These are phyloP conservation scores for Tiliqua scincoides DNA, from an alignment of 2,113 vertebrate genomes.

Conservation along the genomic window DNA sequence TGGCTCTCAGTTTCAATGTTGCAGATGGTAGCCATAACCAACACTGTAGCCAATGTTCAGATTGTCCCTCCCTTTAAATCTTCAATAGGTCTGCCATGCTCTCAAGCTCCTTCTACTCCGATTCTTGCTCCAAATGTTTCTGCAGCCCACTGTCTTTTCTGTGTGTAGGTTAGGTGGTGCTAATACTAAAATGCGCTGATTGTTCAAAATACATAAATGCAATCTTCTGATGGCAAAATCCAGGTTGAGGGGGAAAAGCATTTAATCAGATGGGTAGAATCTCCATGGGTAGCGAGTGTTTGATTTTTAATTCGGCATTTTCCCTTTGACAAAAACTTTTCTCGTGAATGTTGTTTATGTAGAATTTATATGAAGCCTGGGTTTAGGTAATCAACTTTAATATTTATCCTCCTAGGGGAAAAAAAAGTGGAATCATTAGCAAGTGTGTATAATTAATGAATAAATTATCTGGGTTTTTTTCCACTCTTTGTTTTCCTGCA, in stretches of 20 bases:
- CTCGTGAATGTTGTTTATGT: slow-evolving; percentile 72
- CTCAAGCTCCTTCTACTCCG: slow-evolving; percentile 8
- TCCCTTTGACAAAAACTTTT: slow-evolving; percentile 78
- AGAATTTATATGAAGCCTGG: slow-evolving; percentile 76
- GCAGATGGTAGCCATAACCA: background rate
- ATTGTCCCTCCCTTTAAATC: slow-evolving; percentile 7
- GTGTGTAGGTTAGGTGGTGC: background rate
- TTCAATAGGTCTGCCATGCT: background rate
- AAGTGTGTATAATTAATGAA: slow-evolving; percentile 77
- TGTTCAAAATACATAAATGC: slow-evolving; percentile 37
- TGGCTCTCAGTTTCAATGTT: too few species aligned
- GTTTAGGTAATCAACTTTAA: slow-evolving; percentile 79
- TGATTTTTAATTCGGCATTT: slow-evolving; percentile 72
- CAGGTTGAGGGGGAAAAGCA: slow-evolving; percentile 44
- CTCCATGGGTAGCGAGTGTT: slow-evolving; percentile 64
- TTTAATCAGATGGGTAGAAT: slow-evolving; percentile 68
- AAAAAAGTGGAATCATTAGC: slow-evolving; percentile 72
- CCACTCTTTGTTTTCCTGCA: slow-evolving; percentile 77
- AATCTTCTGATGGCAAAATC: slow-evolving; percentile 60
- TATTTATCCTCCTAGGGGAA: slow-evolving; percentile 79
- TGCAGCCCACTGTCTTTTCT: slow-evolving; percentile 16
- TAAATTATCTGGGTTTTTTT: slow-evolving; percentile 67
- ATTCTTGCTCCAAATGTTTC: slow-evolving; percentile 7
- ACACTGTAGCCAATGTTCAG: too few species aligned
- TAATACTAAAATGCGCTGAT: slow-evolving; percentile 7